Percentiles rank a stretch among this genome's conserved stretches.
Evolutionary conservation across 2,888 invertebrate genomes (phyloP).

Genomic region (Dinocampus coccinellae): DNA sequence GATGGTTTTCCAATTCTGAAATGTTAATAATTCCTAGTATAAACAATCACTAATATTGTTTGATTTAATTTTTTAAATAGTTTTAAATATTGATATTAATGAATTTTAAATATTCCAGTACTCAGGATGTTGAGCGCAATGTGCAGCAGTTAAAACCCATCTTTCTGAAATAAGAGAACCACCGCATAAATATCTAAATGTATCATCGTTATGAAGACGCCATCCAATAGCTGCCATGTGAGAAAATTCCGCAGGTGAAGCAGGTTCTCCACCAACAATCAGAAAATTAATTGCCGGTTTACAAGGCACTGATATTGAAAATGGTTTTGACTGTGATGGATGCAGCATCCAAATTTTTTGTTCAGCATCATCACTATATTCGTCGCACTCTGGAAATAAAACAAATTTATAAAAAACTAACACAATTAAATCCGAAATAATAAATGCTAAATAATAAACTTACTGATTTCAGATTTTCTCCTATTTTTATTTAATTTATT

Average conservation of each 20-base stretch:
- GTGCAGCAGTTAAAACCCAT: conserved; percentile 45
- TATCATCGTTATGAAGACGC: conserved; percentile 26
- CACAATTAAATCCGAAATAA: background rate
- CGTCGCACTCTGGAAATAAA: conserved; percentile 38
- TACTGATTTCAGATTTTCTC: conserved; percentile 34
- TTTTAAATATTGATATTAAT: no score
- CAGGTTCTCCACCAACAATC: conserved; percentile 33
- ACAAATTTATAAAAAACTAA: background rate
- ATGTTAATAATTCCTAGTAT: background rate
- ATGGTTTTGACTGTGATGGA: conserved; percentile 23
- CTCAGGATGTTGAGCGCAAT: conserved; percentile 39
- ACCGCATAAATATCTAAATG: conserved; percentile 40
- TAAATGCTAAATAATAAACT: background rate
- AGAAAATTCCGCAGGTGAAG: conserved; percentile 36
- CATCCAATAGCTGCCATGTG: conserved; percentile 46
- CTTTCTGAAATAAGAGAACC: conserved; percentile 42
- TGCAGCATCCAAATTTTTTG: conserved; percentile 33
- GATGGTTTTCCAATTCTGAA: conserved; percentile 32
- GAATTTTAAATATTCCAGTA: background rate
- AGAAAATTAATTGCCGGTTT: conserved; percentile 23
- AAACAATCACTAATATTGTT: background rate
- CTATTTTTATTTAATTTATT: conserved; percentile 3
- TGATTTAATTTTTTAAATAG: no score
- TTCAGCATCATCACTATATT: conserved; percentile 25
- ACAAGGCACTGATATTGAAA: conserved; percentile 34